A percentile compares a stretch with the other conserved stretches of the same genome.
phyloP scores from a whole-genome alignment of 92 coral and sea anemone genomes.

The Hydrozoanthus gracilis region DNA sequence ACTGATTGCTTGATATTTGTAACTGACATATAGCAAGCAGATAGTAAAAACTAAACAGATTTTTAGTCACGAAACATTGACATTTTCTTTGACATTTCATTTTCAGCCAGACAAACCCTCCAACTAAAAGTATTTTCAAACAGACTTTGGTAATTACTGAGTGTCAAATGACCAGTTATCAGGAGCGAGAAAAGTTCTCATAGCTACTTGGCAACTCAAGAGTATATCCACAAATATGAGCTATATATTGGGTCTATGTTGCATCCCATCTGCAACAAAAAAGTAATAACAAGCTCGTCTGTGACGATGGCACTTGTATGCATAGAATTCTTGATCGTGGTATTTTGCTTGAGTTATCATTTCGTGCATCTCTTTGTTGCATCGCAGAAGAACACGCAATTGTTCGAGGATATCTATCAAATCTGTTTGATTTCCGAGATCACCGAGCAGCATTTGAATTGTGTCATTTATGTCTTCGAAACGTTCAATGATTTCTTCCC shows the following conservation, averaged over 20 bases:
- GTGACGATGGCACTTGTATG: conserved; percentile 3
- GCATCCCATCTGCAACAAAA: not conserved
- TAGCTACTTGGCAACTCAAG: not conserved
- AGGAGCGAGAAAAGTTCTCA: not conserved
- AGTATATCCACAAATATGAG: not conserved
- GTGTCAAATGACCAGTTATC: no score
- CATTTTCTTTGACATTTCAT: no score
- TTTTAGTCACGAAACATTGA: no score
- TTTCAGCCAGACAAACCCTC: no score
- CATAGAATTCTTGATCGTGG: conserved; percentile 18
- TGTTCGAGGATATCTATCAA: conserved; percentile 26
- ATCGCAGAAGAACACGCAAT: conserved; percentile 17
- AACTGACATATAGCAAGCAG: no score
- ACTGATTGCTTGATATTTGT: no score
- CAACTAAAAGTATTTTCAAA: no score
- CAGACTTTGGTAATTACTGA: no score
- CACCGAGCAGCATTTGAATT: conserved; percentile 6
- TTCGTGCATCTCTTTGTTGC: conserved; percentile 20
- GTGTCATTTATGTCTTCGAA: conserved; percentile 29
- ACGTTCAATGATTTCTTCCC: conserved; percentile 35
- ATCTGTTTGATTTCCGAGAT: conserved; percentile 38
- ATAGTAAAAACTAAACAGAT: no score
- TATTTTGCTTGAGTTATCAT: conserved; percentile 17
- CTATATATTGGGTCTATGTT: not conserved
- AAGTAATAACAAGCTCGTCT: not conserved